Base-by-base conservation (phyloP, 1,140 invertebrate genomes). In the Conus betulinus region DNA sequence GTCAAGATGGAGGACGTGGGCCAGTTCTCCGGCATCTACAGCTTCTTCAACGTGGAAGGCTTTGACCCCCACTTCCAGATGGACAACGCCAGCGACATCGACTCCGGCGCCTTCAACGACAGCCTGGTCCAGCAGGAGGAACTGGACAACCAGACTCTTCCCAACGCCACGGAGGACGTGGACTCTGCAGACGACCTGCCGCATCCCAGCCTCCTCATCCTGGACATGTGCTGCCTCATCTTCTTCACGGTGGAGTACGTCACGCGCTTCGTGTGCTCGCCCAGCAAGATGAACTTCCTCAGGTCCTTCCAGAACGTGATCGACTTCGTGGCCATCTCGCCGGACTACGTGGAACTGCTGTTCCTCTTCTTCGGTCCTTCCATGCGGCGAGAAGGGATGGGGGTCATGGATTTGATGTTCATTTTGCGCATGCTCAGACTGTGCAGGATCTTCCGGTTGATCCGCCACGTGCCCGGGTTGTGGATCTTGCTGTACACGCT, bases 371-470 rank as follows among this genome's bases (percentile, higher is more conserved):
- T 93, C 23, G 89, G 91, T 71, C 93, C 94, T 3, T 71, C 67
- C 67, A 85, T 87, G 27, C 89, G 91, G 60, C 85, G 89, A 4
- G 88, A 91, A 55, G 91, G 91, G 13, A 88, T 92, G 67, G 88
- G 91, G 76, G 92, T 94, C 71, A 92, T 94, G 84, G 94, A 94
- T 79, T 93, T 94, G 88, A 93, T 94, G 71, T 92, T 93, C 39
- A 98, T 99, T 94, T 99, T 99, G 96, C 97, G 99, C 95, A 99
- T 99, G 95, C 99, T 99, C 97, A 97, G 99, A 95, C 99, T 99
- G 94, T 97, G 99, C 93, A 97, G 99, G 95, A 99, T 99, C 94
- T 97, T 99, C 94, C 99, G 99, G 96, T 96, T 99, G 94, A 99
- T 99, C 90, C 97, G 99, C 92, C 99, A 99, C 96, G 99, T 98